Percentiles rank a stretch among this genome's conserved stretches.
These are phyloP conservation scores for Acleris cristana DNA, from an alignment of 2,888 invertebrate species.

Conservation along the genomic window DNA sequence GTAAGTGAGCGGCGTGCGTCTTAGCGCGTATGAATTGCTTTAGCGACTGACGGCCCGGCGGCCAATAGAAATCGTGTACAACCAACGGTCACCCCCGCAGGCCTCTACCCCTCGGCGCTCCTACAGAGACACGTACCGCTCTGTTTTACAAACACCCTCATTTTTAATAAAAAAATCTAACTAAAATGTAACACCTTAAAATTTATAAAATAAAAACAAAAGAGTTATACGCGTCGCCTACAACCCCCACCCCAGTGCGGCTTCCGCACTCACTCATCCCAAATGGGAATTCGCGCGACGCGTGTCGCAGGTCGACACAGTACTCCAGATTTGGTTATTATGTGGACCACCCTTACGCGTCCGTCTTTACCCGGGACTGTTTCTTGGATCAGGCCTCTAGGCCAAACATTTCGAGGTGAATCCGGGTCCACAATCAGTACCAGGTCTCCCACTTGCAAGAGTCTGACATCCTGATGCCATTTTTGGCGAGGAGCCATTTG, in stretches of 20 bases:
- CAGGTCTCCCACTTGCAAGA: background rate
- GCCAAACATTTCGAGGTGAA: background rate
- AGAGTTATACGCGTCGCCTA: conserved; percentile 2
- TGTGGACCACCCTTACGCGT: background rate
- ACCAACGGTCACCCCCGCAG: background rate
- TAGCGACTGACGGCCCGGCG: background rate
- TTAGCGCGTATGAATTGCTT: background rate
- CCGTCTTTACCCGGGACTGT: background rate
- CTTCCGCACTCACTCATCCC: conserved; percentile 7
- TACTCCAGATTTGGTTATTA: background rate
- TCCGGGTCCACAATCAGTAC: background rate
- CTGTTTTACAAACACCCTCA: conserved; percentile 1
- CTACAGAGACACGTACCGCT: background rate
- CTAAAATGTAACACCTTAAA: background rate
- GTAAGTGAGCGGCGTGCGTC: background rate
- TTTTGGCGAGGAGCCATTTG: conserved; percentile 2
- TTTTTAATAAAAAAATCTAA: conserved; percentile 1
- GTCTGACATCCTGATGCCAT: background rate
- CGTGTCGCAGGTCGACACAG: conserved; percentile 5
- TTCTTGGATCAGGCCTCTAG: background rate
- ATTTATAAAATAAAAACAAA: background rate
- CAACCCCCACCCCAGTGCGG: conserved; percentile 11
- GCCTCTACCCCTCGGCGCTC: conserved; percentile 1
- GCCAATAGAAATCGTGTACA: background rate
- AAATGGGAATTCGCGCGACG: conserved; percentile 2